Evolutionary conservation across 2,888 invertebrate species (phyloP).

Genomic region (Ophion slaviceki): DNA sequence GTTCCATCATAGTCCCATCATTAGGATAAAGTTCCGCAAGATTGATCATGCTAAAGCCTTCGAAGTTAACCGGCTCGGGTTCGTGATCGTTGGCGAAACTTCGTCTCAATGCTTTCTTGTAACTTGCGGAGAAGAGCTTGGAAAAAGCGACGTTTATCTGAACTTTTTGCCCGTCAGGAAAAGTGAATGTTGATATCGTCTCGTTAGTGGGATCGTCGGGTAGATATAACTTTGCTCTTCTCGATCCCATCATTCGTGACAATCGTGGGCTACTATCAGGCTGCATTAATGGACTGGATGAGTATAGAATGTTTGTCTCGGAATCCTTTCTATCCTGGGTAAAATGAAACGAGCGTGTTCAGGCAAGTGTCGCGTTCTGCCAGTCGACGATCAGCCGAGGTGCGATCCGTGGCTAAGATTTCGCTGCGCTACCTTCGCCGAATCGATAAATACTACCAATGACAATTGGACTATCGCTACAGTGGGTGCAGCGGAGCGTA

Average conservation of each 20-base stretch:
- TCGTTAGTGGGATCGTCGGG: constrained; percentile 65
- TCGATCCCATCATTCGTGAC: constrained; percentile 20
- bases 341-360: constrained; percentile 38
- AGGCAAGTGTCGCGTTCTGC: not conserved
- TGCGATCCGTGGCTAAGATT: not conserved
- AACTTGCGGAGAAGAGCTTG: constrained; percentile 68
- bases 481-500: not conserved
- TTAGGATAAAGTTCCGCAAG: constrained; percentile 66
- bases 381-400: no score
- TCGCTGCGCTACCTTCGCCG: not conserved
- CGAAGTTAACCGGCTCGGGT: constrained; percentile 67
- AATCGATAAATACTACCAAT: not conserved
- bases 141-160: constrained; percentile 69
- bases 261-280: constrained; percentile 19
- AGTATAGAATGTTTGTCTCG: constrained; percentile 55
- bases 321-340: constrained; percentile 66
- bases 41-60: constrained; percentile 70
- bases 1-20: constrained; percentile 61
- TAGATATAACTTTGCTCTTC: constrained; percentile 66
- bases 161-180: constrained; percentile 69
- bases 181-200: constrained; percentile 65
- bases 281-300: constrained; percentile 40
- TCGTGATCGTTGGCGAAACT: constrained; percentile 66
- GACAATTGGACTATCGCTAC: not conserved
- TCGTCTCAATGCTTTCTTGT: constrained; percentile 67